Evolutionary conservation across 2,797 vertebrate genomes (phyloP).

Genomic region (Gallinago stenura): DNA sequence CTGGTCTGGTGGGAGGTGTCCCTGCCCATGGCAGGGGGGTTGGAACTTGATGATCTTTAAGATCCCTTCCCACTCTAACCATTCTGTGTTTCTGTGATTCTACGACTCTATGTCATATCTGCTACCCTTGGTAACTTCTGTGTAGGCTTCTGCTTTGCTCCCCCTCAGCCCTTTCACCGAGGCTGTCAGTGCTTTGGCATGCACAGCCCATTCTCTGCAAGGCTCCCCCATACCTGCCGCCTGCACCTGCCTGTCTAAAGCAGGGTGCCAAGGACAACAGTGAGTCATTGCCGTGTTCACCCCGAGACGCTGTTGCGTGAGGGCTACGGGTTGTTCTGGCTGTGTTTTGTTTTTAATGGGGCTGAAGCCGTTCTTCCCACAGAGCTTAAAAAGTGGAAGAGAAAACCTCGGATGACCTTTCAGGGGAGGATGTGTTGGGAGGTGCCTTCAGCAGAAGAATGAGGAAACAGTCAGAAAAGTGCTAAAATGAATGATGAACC

Average conservation of each 20-base stretch:
- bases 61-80: too few species aligned
- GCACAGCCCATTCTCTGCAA: background rate
- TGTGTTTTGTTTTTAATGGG: background rate
- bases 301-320: background rate
- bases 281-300: background rate
- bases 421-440: background rate
- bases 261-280: background rate
- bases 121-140: background rate
- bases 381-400: slow-evolving; percentile 3
- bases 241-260: background rate
- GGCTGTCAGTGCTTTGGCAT: background rate
- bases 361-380: slow-evolving; percentile 1
- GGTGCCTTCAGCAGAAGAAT: slow-evolving; percentile 17
- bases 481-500: slow-evolving; percentile 4
- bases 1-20: too few species aligned
- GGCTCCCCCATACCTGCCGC: background rate
- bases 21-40: too few species aligned
- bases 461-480: background rate
- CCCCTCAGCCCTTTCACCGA: background rate
- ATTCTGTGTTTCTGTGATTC: too few species aligned
- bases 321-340: background rate
- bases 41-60: too few species aligned
- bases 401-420: background rate
- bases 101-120: background rate
- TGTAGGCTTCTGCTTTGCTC: background rate